Conservation (phyloP, 1,140 invertebrate species). For the Pemphigus obesinymphae region DNA sequence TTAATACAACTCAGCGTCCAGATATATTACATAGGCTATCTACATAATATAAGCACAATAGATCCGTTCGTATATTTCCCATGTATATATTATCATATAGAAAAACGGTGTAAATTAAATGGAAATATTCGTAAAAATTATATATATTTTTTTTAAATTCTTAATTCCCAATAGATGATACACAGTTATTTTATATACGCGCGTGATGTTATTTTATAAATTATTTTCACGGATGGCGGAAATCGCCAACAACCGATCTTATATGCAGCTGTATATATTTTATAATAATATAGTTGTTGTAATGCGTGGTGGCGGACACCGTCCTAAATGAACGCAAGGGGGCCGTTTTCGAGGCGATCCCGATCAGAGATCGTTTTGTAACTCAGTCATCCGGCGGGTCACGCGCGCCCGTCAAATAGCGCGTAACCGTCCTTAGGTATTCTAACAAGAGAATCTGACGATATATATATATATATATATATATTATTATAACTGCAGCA, state of each 20-base stretch:
- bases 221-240: conserved; percentile 1
- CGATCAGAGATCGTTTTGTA: background rate
- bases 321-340: background rate
- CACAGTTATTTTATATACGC: background rate
- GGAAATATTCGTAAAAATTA: no score
- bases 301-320: background rate
- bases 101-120: no score
- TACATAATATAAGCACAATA: no score
- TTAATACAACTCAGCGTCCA: no score
- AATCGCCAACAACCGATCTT: background rate
- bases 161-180: background rate
- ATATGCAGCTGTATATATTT: background rate
- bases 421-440: background rate
- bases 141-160: no score
- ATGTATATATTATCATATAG: no score
- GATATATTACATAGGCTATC: no score
- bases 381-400: background rate
- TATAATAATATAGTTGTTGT: background rate
- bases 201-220: conserved; percentile 4
- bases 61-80: no score
- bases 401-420: conserved; percentile 30
- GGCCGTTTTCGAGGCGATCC: background rate
- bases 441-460: conserved; percentile 17
- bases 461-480: no score
- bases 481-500: no score